Evolutionary conservation across 2,113 vertebrate species (phyloP).

Genomic region (Apus apus): DNA sequence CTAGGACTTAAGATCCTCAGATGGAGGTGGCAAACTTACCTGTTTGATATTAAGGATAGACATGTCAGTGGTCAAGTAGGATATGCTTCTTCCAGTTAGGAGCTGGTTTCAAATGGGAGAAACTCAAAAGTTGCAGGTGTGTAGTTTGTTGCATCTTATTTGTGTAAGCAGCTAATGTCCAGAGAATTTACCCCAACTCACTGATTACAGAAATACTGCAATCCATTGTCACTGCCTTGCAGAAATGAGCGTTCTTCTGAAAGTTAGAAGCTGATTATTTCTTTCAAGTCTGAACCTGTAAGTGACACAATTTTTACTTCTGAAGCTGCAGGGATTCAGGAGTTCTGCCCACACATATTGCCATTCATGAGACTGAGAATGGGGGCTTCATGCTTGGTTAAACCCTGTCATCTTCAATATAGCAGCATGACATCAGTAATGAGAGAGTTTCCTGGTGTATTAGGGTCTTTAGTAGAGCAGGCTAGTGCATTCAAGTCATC

Average conservation of each 20-base stretch:
- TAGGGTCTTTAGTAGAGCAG: not conserved
- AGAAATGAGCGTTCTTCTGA: not conserved
- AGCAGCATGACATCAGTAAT: not conserved
- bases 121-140: not conserved
- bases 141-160: not conserved
- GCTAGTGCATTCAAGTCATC: not conserved
- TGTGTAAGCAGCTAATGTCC: not conserved
- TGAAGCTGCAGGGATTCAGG: not conserved
- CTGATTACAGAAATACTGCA: not conserved
- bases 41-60: not conserved
- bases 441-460: not conserved
- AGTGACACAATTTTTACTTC: not conserved
- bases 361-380: not conserved
- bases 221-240: not conserved
- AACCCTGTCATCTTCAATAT: not conserved
- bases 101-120: not conserved
- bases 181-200: not conserved
- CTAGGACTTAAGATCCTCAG: not conserved
- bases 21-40: not conserved
- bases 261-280: not conserved
- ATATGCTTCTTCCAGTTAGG: not conserved
- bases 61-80: not conserved
- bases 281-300: not conserved
- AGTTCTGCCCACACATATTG: not conserved
- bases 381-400: not conserved